Percentiles rank a stretch among this genome's conserved stretches.
These are phyloP conservation scores for Sebastiscus tertius DNA, from an alignment of 2,797 vertebrate species.

Conservation along the genomic window DNA sequence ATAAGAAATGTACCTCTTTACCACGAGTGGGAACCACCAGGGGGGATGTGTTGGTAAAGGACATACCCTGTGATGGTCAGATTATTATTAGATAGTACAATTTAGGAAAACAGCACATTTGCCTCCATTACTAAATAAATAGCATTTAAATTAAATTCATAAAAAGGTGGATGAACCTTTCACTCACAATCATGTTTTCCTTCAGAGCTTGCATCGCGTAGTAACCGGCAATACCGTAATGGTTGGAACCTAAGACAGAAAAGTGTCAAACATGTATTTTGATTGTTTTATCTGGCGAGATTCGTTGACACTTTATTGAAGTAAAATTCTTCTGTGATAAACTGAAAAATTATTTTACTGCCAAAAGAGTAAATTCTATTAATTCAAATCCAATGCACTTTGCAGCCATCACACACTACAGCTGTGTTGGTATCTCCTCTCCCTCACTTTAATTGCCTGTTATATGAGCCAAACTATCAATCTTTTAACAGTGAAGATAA, in stretches of 20 bases:
- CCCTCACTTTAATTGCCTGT: not conserved
- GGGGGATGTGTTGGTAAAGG: conserved; percentile 84
- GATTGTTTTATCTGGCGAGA: not conserved
- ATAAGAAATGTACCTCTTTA: conserved; percentile 72
- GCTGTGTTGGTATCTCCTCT: not conserved
- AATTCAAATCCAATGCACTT: not conserved
- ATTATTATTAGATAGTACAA: not conserved
- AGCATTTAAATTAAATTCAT: not conserved
- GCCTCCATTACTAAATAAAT: not conserved
- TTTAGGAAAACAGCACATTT: not conserved
- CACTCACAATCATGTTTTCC: conserved; percentile 84
- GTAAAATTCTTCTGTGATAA: not conserved
- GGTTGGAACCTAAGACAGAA: conserved; percentile 79
- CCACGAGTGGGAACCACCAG: conserved; percentile 83
- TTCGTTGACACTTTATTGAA: not conserved
- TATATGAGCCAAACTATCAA: not conserved
- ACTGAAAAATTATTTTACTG: not conserved
- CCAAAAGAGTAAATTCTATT: not conserved
- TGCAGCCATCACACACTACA: not conserved
- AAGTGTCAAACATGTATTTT: not conserved
- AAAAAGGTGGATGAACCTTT: not conserved
- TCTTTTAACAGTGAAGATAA: not conserved
- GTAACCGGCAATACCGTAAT: conserved; percentile 84
- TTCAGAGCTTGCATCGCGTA: conserved; percentile 82
- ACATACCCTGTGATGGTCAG: conserved; percentile 77